Conservation (phyloP, 1,140 invertebrate genomes). For the Luehdorfia chinensis region DNA sequence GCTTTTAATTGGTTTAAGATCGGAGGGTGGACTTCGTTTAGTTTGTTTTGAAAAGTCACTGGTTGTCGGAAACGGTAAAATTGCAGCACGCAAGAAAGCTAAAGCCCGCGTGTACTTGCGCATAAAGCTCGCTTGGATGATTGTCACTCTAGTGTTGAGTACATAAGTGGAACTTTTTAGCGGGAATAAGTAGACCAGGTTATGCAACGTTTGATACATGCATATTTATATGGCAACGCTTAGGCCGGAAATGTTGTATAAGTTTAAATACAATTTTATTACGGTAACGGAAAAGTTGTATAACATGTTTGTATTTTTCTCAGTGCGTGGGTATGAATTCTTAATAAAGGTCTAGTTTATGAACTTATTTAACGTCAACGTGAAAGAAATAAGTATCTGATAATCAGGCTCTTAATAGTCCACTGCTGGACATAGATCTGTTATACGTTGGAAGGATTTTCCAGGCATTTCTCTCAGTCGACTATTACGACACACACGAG, state of each 20-base stretch:
- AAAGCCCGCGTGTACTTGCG: not conserved
- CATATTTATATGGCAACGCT: conserved; percentile 1
- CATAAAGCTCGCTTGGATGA: conserved; percentile 3
- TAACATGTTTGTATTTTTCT: conserved; percentile 9
- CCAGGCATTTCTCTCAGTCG: too few relatives aligned
- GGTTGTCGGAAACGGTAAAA: conserved; percentile 4
- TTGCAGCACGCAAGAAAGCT: conserved; percentile 4
- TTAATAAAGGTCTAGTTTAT: not conserved
- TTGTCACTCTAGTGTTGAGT: conserved; percentile 7
- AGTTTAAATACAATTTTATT: not conserved
- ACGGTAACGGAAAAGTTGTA: not conserved
- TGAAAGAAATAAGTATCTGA: too few relatives aligned
- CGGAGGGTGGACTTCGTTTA: conserved; percentile 9
- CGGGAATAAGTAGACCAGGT: conserved; percentile 4
- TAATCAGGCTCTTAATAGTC: too few relatives aligned
- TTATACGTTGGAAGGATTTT: too few relatives aligned
- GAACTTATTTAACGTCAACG: not conserved
- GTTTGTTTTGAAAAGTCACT: not conserved
- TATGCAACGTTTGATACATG: not conserved
- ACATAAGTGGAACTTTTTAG: conserved; percentile 14
- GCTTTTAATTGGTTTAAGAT: conserved; percentile 16
- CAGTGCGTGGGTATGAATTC: conserved; percentile 12
- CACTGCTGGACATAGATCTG: too few relatives aligned
- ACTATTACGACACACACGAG: too few relatives aligned
- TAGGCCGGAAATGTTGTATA: too few relatives aligned